Evolutionary conservation across 2,888 invertebrate genomes (phyloP), one percentile per base, ranked within the genome.

Genomic region (Drosophila lutescens): DNA sequence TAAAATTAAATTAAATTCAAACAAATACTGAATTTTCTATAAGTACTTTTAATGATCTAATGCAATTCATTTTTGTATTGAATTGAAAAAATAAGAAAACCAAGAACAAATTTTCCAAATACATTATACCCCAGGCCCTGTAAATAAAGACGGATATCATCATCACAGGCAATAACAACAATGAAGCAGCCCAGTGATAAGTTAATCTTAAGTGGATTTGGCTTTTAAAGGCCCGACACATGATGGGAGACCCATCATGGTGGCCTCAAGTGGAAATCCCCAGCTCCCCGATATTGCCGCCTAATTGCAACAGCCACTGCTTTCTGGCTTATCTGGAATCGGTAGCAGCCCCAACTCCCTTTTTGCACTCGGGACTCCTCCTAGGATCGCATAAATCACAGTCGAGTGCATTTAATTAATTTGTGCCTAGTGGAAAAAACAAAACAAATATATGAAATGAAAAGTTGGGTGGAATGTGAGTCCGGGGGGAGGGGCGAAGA

Each of bases 161-260:
- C 41, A 36, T 34, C 50, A 43, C 23, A 49, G 20, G 12, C 40
- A 12, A 36, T 7, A 62, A 17, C 36, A 38, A 40, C 54, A 41
- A 47, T 12, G 32, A 32, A 20, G n/a, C 62, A 30, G 40, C 51
- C 30, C 41, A 57, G 62, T 75, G 73, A 86, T 78, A 79, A 81
- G 71, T 86, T 77, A 84, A 84, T 88, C 87, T 81, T 79, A 86
- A 84, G 89, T 88, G 89, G 79, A 87, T 88, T 88, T 76, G 68
- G 74, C 70, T 74, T 67, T 85, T 79, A 78, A 60, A 68, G 40
- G 74, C 41, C 51, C 54, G 47, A 47, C 47, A 40, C 68, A 53
- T 53, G 49, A 62, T 23, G 63, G n/a, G 34, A 40, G 62, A 53
- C 47, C 63, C 65, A 40, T n/a, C n/a, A 40, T 30, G 65, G 63